Evolutionary conservation across 1,140 invertebrate species (phyloP).

Genomic region (Heliothis virescens): DNA sequence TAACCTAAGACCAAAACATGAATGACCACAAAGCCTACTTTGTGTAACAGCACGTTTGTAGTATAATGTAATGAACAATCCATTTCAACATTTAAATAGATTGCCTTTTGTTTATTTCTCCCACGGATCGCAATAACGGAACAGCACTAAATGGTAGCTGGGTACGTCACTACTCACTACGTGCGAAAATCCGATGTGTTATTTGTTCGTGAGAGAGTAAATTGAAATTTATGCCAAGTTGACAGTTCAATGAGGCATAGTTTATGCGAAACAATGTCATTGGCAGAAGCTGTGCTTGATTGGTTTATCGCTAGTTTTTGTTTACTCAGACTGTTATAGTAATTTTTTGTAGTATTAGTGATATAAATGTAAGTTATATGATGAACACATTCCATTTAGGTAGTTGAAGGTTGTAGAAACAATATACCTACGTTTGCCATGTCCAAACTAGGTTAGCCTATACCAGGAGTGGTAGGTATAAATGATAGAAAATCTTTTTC

Average conservation of each 20-base stretch:
- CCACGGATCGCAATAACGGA: conserved; percentile 68
- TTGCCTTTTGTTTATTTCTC: conserved; percentile 72
- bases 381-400: no score
- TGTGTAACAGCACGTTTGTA: conserved; percentile 55
- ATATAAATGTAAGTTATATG: neutral
- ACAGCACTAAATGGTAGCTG: conserved; percentile 62
- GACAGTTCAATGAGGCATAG: conserved; percentile 28
- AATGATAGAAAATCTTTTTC: no score
- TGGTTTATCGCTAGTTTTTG: conserved; percentile 14
- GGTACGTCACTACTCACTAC: conserved; percentile 49
- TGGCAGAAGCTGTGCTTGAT: conserved; percentile 17
- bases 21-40: neutral
- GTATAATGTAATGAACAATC: no score
- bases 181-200: conserved; percentile 66
- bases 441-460: no score
- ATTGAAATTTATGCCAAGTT: conserved; percentile 34
- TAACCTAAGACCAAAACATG: neutral
- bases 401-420: no score
- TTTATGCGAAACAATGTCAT: conserved; percentile 26
- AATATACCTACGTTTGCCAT: no score
- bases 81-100: conserved; percentile 58
- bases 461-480: no score
- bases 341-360: neutral
- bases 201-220: conserved; percentile 60
- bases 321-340: neutral